Percentiles rank a stretch among this genome's conserved stretches.
These are phyloP conservation scores for Hyalella azteca DNA, from an alignment of 2,888 invertebrate genomes.

Conservation along the genomic window DNA sequence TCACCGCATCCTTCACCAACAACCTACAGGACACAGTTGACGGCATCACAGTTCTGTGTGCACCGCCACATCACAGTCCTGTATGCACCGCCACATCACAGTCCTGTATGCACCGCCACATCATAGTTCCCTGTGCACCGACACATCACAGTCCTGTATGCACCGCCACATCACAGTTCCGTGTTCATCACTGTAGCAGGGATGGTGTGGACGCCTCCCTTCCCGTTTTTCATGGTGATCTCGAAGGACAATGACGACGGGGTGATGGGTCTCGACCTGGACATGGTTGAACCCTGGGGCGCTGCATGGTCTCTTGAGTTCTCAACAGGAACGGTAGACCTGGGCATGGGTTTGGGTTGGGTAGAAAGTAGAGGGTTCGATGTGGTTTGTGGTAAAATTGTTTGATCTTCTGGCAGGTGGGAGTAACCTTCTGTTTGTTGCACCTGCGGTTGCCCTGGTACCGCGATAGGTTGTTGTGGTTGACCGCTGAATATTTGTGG, in stretches of 20 bases:
- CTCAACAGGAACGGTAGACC: not conserved
- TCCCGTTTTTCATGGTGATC: slow-evolving; percentile 29
- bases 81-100: no score
- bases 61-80: no score
- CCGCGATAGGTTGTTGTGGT: not conserved
- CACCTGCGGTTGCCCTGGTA: no score
- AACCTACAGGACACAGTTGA: no score
- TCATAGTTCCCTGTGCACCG: no score
- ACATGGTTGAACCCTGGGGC: not conserved
- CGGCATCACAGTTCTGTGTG: no score
- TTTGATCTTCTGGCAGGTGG: not conserved
- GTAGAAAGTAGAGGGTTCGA: no score
- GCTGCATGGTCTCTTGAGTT: not conserved
- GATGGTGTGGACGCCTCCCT: slow-evolving; percentile 38
- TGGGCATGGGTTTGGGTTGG: not conserved
- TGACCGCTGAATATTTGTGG: not conserved
- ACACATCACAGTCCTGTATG: no score
- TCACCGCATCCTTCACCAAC: no score
- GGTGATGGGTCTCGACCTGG: slow-evolving; percentile 43
- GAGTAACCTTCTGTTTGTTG: no score
- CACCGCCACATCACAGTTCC: slow-evolving; percentile 48
- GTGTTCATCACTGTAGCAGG: slow-evolving; percentile 49
- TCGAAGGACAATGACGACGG: slow-evolving; percentile 42
- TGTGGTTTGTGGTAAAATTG: no score
- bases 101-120: no score